Base-by-base conservation (phyloP, 2,888 invertebrate species). In the Drosophila neotestacea region DNA sequence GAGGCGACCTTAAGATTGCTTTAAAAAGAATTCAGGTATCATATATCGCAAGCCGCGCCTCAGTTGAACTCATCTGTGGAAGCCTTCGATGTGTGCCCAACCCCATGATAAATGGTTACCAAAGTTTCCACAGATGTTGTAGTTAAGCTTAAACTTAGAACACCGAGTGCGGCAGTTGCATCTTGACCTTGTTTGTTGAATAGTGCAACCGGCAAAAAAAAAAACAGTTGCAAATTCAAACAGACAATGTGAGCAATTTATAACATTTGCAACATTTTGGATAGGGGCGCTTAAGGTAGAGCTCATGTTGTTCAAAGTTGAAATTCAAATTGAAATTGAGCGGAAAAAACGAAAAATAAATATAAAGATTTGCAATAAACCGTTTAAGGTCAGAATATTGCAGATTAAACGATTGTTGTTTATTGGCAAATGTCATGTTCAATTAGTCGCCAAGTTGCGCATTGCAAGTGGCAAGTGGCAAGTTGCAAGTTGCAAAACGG, bases 401-500 rank as follows among this genome's bases (percentile, higher is more conserved):
- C 63, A 73, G 73, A 77, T 73, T 87, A 87, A 79, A 82, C 85
- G 85, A 87, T 87, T 79, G 83, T 87, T 69, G 82, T 79, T 87
- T 87, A 85, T 86, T 88, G 83, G 76, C 71, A 85, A 85, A 85
- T 85, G 86, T 83, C 84, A 85, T 85, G 88, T 85, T 80, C 79
- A 85, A 85, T 85, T 88, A 85, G 78, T 74, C 70, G 72, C 58
- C 58, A 34, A 47, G 55, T 32, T 36, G 59, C 66, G 38, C 58
- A 70, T 41, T 58, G 60, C 59, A 55, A 32, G 41, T 47, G 54
- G 59, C 56, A 60, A 42, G 52, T 46, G 30, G 58, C 65, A 59
- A 38, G 50, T 34, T 51, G 71, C 65, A 59, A 48, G 70, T 38
- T 48, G 59, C 54, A 39, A 47, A 44, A 44, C 50, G 58, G 58